Base-by-base conservation (phyloP, 2,888 invertebrate species). In the Labia minor region DNA sequence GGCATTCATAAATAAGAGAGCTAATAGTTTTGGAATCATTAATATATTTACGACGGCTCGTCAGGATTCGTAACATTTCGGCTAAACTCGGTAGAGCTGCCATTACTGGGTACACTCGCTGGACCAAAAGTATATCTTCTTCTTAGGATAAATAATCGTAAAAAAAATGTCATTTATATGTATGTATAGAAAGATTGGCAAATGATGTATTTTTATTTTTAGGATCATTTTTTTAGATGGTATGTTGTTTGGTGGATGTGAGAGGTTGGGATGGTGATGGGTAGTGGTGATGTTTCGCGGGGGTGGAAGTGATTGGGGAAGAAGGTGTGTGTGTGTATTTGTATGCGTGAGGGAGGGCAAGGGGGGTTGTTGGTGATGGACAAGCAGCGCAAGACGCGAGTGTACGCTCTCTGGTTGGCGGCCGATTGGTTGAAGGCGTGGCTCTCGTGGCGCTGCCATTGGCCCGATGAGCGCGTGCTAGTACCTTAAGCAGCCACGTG, bases 1-100 rank as follows among this genome's bases (percentile, higher is more conserved):
- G 49, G 49, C 49, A 49, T 49, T 49, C 49, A 49, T 49, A 49
- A 49, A 49, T 49, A 49, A 49, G 49, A 4, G 49, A 49, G 49
- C 49, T 49, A 49, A 49, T 49, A 49, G 49, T 49, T 49, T 49
- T 49, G 49, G 49, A 49, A 49, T 49, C 49, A 49, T 49, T 49
- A 49, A 49, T 49, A 49, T 49, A 49, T 49, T 49, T 49, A 49
- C 49, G 49, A 49, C 49, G 49, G 49, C 49, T 49, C 49, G 49
- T 49, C 49, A 49, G 14, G 3, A 8, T 49, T 49, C 49, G 49
- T 11, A 4, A 14, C 16, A 49, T 49, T 14, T 49, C 49, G 49
- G 49, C 49, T 49, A 2, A 2, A 3, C 16, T 49, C 49, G 49
- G 14, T n/a, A 11, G 14, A 4, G 49, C 49, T 49, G 49, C 49